These are phyloP conservation scores for Gymnoscelis rufifasciata DNA, from an alignment of 2,888 invertebrate genomes.

Conservation along the genomic window DNA sequence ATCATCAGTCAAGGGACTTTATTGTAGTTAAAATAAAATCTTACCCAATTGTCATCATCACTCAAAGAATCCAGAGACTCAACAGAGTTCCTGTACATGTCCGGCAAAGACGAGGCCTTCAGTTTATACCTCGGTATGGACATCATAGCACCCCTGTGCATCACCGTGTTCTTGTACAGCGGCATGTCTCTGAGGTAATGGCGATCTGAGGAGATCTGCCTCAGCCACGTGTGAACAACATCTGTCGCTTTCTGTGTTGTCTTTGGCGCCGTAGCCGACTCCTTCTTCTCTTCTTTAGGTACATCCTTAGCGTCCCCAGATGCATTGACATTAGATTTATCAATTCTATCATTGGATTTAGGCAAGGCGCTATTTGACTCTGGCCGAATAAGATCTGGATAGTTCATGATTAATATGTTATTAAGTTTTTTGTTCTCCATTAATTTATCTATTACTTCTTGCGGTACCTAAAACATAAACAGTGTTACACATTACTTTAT, in stretches of 20 bases:
- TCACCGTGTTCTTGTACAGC: conserved; percentile 87
- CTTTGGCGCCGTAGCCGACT: too few relatives aligned
- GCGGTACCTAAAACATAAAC: conserved; percentile 76
- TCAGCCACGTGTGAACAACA: conserved; percentile 42
- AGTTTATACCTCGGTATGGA: conserved; percentile 88
- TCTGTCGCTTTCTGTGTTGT: neutral
- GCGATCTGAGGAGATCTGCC: conserved; percentile 77
- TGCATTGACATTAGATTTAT: conserved; percentile 16
- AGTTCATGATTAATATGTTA: conserved; percentile 84
- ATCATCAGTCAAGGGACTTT: too few relatives aligned
- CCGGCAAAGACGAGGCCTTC: conserved; percentile 91
- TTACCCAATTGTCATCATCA: conserved; percentile 86
- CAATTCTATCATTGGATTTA: neutral
- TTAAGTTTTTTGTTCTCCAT: conserved; percentile 81
- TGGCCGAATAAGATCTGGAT: conserved; percentile 82
- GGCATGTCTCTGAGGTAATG: conserved; percentile 84
- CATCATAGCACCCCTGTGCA: conserved; percentile 91
- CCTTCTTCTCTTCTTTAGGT: conserved; percentile 1
- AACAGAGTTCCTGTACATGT: conserved; percentile 91
- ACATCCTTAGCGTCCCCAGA: conserved; percentile 17
- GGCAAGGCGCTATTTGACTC: conserved; percentile 78
- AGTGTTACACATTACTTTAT: too few relatives aligned
- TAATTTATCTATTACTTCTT: conserved; percentile 84
- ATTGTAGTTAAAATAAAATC: too few relatives aligned
- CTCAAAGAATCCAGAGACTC: conserved; percentile 81